Evolutionary conservation across 2,888 invertebrate species (phyloP).

Genomic region (Tupiocoris notatus): DNA sequence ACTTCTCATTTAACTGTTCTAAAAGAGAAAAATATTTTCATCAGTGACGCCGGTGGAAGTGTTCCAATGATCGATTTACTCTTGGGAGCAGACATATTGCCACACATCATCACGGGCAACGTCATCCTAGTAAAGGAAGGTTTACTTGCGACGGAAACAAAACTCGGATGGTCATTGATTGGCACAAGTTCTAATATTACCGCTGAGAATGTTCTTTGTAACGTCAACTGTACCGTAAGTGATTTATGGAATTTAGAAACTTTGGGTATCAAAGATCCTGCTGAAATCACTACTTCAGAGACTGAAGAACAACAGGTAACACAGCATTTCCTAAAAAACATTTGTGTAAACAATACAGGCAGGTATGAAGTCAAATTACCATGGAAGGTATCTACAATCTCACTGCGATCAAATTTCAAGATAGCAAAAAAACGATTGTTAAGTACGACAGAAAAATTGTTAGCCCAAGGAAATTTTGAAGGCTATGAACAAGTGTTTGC

Average conservation of each 20-base stretch:
- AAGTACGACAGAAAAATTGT: slow-evolving; percentile 6
- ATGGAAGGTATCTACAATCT: background rate
- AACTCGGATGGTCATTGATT: slow-evolving; percentile 33
- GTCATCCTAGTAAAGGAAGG: background rate
- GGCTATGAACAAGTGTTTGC: slow-evolving; percentile 6
- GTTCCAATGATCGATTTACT: slow-evolving; percentile 18
- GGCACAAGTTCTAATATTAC: background rate
- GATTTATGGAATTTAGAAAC: too few species aligned
- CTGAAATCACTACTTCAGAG: too few species aligned
- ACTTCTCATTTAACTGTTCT: background rate
- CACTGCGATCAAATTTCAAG: slow-evolving; percentile 1
- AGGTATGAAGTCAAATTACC: too few species aligned
- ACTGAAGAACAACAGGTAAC: too few species aligned
- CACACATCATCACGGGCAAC: slow-evolving; percentile 16
- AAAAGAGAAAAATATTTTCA: background rate
- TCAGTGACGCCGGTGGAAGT: background rate
- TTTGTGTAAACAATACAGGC: too few species aligned
- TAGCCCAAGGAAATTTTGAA: background rate
- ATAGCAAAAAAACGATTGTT: slow-evolving; percentile 22
- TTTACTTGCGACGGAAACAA: slow-evolving; percentile 21
- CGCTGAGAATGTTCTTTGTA: too few species aligned
- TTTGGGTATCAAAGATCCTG: too few species aligned
- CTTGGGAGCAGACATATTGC: slow-evolving; percentile 23
- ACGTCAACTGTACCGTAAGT: too few species aligned
- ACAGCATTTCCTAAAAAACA: too few species aligned